Conservation (phyloP, 2,113 vertebrate genomes). For the Saccopteryx leptura region DNA sequence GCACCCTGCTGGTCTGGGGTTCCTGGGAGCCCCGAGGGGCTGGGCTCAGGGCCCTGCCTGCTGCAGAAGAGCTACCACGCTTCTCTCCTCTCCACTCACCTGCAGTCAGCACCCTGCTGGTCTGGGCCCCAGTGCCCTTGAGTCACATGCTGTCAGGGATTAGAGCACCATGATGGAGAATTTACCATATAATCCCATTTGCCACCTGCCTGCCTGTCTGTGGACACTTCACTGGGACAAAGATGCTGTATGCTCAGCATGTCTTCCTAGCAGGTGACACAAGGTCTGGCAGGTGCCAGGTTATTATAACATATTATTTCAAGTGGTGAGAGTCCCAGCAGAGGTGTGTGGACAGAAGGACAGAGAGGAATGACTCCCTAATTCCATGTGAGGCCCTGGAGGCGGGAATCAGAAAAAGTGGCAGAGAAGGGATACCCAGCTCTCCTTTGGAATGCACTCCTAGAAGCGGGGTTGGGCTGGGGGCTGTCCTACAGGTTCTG, state of each 20-base stretch:
- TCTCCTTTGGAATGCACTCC: too few species aligned
- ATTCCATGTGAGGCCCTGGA: rapidly evolving
- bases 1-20: too few species aligned
- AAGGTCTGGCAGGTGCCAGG: rapidly evolving
- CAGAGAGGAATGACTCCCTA: rapidly evolving
- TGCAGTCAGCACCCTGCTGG: neutral
- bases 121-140: neutral
- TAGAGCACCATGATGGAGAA: neutral
- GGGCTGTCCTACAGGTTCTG: too few species aligned
- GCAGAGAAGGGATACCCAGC: rapidly evolving
- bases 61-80: neutral
- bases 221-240: neutral
- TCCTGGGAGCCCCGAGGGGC: too few species aligned
- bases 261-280: neutral
- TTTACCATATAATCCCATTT: rapidly evolving
- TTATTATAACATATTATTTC: rapidly evolving
- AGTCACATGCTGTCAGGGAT: rapidly evolving
- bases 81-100: neutral
- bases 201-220: neutral
- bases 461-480: too few species aligned
- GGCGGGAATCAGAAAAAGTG: neutral
- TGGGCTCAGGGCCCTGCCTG: too few species aligned
- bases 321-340: rapidly evolving
- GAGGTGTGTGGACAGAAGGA: neutral
- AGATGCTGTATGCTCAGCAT: rapidly evolving